Conservation (phyloP, 2,888 invertebrate species). For the Fragum sueziense region DNA sequence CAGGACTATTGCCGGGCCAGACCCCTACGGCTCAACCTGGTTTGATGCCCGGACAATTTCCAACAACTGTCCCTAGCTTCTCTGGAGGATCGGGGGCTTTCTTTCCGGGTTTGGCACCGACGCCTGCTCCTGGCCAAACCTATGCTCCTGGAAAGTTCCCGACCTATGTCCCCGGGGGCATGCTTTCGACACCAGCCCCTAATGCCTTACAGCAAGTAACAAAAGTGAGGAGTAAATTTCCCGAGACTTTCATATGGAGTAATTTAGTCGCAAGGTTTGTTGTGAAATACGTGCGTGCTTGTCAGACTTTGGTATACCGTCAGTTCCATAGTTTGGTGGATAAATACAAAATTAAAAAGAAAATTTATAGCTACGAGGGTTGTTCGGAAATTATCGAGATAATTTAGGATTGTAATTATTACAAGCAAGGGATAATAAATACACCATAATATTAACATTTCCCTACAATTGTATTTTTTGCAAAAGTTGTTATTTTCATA, state of each 20-base stretch:
- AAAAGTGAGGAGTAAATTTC: constrained; percentile 83
- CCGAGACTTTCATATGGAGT: constrained; percentile 89
- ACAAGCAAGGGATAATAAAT: too few species aligned
- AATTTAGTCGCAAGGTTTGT: constrained; percentile 85
- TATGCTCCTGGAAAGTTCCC: constrained; percentile 1
- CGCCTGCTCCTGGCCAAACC: constrained; percentile 7
- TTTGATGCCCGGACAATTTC: neutral
- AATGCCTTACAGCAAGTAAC: constrained; percentile 1
- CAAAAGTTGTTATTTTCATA: too few species aligned
- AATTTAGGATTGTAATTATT: too few species aligned
- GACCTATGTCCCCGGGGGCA: neutral
- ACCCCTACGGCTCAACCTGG: constrained; percentile 15
- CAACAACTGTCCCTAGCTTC: neutral
- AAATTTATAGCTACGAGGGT: too few species aligned
- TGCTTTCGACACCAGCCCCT: too few species aligned
- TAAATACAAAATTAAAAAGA: too few species aligned
- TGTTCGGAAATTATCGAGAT: too few species aligned
- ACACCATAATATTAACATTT: too few species aligned
- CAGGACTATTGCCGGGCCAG: neutral
- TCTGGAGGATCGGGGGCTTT: neutral
- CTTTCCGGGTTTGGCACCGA: neutral
- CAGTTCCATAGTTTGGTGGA: too few species aligned
- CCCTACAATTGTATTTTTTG: too few species aligned
- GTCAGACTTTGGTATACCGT: too few species aligned
- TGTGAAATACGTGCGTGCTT: too few species aligned